phyloP scores from a whole-genome alignment of 2,797 vertebrate species.

The Otolemur crassicaudatus region DNA sequence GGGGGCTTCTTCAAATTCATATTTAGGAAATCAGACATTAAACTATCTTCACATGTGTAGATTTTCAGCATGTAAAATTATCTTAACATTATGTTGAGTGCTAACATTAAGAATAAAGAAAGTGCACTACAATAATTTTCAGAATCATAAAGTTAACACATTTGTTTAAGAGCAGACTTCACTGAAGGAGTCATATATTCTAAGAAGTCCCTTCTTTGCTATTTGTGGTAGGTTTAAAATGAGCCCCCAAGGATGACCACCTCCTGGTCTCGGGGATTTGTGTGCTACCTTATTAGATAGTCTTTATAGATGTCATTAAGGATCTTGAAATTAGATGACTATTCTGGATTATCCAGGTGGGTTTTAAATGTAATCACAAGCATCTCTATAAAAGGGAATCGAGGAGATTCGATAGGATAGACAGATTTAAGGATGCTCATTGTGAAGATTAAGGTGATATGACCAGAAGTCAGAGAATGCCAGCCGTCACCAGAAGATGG shows the following conservation, averaged over 20 bases:
- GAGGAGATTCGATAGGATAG: background rate
- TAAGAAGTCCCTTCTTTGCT: conserved; percentile 11
- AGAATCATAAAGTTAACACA: conserved; percentile 39
- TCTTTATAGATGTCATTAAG: background rate
- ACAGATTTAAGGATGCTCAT: background rate
- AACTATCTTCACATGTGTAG: conserved; percentile 37
- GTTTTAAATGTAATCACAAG: background rate
- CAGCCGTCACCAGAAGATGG: background rate
- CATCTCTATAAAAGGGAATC: background rate
- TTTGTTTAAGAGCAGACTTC: background rate
- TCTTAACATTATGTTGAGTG: conserved; percentile 27
- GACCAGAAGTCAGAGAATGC: background rate
- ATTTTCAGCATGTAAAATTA: conserved; percentile 64
- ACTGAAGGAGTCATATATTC: background rate
- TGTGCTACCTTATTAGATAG: background rate
- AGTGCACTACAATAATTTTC: conserved; percentile 10
- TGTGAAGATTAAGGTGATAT: background rate
- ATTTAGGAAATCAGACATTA: conserved; percentile 54
- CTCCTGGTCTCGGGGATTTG: background rate
- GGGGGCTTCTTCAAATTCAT: conserved; percentile 48
- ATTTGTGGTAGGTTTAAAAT: background rate
- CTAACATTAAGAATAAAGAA: conserved; percentile 23
- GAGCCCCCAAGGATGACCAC: background rate
- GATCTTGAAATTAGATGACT: background rate
- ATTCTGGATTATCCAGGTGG: background rate